Evolutionary conservation across 2,797 vertebrate species (phyloP).

Genomic region (Sebastes kiyomatsui): DNA sequence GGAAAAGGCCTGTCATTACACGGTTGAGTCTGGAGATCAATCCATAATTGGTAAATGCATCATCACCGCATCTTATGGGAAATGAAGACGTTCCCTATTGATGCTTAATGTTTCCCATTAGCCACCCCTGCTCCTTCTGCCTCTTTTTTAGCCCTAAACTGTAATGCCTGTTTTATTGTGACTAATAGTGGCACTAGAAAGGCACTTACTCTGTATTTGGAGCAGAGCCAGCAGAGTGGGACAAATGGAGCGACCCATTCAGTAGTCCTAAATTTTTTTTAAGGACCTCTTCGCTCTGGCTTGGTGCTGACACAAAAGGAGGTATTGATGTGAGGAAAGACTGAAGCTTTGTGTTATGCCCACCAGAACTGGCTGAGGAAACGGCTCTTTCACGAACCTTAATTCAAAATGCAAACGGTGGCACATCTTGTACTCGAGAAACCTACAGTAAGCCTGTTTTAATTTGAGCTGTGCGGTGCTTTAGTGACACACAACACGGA

Average conservation of each 20-base stretch:
- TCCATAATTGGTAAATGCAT: slow-evolving; percentile 64
- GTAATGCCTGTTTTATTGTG: slow-evolving; percentile 63
- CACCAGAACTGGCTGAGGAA: slow-evolving; percentile 45
- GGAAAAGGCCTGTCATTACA: slow-evolving; percentile 53
- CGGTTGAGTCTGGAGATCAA: slow-evolving; percentile 46
- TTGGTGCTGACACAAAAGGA: slow-evolving; percentile 68
- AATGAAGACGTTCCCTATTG: slow-evolving; percentile 25
- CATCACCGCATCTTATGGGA: slow-evolving; percentile 34
- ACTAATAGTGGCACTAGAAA: slow-evolving; percentile 56
- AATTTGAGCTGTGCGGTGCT: background rate
- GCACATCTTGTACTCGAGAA: slow-evolving; percentile 36
- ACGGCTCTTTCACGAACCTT: slow-evolving; percentile 49
- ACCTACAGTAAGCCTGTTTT: slow-evolving; percentile 45
- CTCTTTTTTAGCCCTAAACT: slow-evolving; percentile 45
- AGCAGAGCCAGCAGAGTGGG: slow-evolving; percentile 62
- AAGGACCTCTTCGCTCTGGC: slow-evolving; percentile 54
- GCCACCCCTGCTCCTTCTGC: slow-evolving; percentile 29
- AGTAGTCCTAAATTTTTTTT: slow-evolving; percentile 54
- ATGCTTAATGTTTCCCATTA: slow-evolving; percentile 49
- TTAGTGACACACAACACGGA: background rate
- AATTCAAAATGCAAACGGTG: slow-evolving; percentile 68
- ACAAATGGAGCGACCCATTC: slow-evolving; percentile 67
- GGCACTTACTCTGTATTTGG: slow-evolving; percentile 60
- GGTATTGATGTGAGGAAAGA: slow-evolving; percentile 76
- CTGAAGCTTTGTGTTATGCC: slow-evolving; percentile 66